Percentiles rank a stretch among this genome's conserved stretches.
Conservation (phyloP, 2,888 invertebrate genomes). For the Lasioglossum marginatum region DNA sequence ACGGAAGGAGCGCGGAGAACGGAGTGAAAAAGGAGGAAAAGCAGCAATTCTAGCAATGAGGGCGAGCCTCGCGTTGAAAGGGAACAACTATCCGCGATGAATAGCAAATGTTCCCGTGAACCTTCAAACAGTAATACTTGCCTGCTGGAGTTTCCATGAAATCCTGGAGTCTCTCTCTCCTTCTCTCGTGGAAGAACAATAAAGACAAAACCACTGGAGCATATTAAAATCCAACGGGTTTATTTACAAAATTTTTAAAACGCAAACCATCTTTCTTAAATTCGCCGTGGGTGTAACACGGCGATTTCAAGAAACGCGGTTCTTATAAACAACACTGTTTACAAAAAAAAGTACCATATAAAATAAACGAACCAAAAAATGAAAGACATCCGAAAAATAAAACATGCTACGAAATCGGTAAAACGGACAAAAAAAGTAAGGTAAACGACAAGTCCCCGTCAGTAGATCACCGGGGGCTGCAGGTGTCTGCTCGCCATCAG, state of each 20-base stretch:
- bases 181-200: neutral
- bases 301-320: neutral
- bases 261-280: neutral
- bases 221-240: constrained; percentile 7
- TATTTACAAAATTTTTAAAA: constrained; percentile 25
- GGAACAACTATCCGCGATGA: constrained; percentile 15
- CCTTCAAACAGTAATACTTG: neutral
- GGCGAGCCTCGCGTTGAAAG: constrained; percentile 34
- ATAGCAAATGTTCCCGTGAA: constrained; percentile 12
- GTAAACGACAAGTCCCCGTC: neutral
- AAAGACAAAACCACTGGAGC: neutral
- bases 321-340: neutral
- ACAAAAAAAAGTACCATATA: neutral
- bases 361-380: neutral
- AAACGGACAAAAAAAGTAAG: neutral
- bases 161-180: too few relatives aligned
- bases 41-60: constrained; percentile 34
- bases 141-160: neutral
- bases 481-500: constrained; percentile 45
- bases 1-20: constrained; percentile 33
- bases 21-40: constrained; percentile 37
- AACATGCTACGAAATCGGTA: neutral
- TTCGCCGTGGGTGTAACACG: neutral
- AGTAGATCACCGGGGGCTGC: constrained; percentile 40
- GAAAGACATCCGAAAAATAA: neutral